Percentiles rank a stretch among this genome's conserved stretches.
phyloP scores from a whole-genome alignment of 2,888 invertebrate genomes.

The Eugnorisma glareosa region DNA sequence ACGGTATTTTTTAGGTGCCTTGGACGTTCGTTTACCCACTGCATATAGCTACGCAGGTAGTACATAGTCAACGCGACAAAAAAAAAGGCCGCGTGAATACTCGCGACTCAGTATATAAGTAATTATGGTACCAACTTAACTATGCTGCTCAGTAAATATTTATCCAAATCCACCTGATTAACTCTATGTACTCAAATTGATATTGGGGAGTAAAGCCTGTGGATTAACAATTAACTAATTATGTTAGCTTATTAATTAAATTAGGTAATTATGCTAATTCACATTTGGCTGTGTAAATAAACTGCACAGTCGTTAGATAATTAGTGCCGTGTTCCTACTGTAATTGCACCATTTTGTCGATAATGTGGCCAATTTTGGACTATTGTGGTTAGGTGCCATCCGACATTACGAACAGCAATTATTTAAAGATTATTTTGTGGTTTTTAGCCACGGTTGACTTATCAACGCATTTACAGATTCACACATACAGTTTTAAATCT shows the following conservation, averaged over 20 bases:
- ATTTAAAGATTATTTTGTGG: slow-evolving; percentile 31
- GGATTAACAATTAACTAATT: slow-evolving; percentile 56
- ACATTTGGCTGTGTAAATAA: slow-evolving; percentile 48
- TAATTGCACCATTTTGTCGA: slow-evolving; percentile 39
- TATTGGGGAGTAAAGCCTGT: slow-evolving; percentile 14
- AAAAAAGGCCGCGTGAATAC: neutral
- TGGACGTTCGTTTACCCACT: neutral
- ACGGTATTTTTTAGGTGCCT: neutral
- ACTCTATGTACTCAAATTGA: slow-evolving; percentile 5
- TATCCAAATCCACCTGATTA: neutral
- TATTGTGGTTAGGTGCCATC: slow-evolving; percentile 29
- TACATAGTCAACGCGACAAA: neutral
- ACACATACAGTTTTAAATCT: neutral
- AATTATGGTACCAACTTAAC: neutral
- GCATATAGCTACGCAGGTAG: neutral
- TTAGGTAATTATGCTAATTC: slow-evolving; percentile 57
- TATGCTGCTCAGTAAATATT: neutral
- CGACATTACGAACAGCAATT: slow-evolving; percentile 20
- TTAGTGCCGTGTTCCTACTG: slow-evolving; percentile 15
- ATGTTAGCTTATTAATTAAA: slow-evolving; percentile 58
- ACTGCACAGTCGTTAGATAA: slow-evolving; percentile 40
- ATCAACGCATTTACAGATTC: neutral
- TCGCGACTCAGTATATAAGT: neutral
- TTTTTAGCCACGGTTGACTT: neutral
- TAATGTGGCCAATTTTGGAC: slow-evolving; percentile 44